Base-by-base conservation (phyloP, 2,888 invertebrate species). In the Cordilura impudica region DNA sequence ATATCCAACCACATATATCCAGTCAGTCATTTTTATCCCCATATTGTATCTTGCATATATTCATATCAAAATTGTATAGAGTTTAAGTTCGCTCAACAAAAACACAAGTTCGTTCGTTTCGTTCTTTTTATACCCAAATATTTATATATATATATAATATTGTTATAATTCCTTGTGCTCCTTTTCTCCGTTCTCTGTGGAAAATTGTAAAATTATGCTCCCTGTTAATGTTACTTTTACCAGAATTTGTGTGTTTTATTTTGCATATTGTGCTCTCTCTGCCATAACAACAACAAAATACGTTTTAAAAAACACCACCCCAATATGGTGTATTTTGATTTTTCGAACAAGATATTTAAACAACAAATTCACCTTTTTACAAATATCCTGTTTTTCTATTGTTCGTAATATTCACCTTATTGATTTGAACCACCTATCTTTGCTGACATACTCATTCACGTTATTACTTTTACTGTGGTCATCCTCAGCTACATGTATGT, bases 1-100 rank as follows among this genome's bases (percentile, higher is more conserved):
- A 87, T 76, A 80, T 73, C 76, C 80, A 76, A 80, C 76, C 80
- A 60, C 61, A 72, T 77, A 76, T 80, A 76, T 81, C 73, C 77
- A 75, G 56, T 53, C 49, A 60, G 63, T 63, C 31, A 72, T 63
- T 77, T 77, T 72, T 81, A 78, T 82, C 71, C 78, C 70, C 66
- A 73, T 72, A 69, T 65, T 56, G 56, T 69, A 53, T 69, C 51
- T 66, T 76, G 43, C 75, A 71, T 72, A 71, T 75, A 66, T 75
- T 67, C 70, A 66, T 72, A 78, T 69, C 51, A 35, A 73, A 74
- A 74, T 70, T 67, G 71, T 35, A 60, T 74, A 29, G 60, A 72
- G 71, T 39, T 39, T 39, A 39, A 39, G 35, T 63, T 60, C 51
- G 73, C 72, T 78, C 56, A 75, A 29, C 60, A 10, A 31, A 39